A percentile compares a stretch with the other conserved stretches of the same genome.
phyloP scores from a whole-genome alignment of 2,888 invertebrate genomes.

The Synergus umbraculus region DNA sequence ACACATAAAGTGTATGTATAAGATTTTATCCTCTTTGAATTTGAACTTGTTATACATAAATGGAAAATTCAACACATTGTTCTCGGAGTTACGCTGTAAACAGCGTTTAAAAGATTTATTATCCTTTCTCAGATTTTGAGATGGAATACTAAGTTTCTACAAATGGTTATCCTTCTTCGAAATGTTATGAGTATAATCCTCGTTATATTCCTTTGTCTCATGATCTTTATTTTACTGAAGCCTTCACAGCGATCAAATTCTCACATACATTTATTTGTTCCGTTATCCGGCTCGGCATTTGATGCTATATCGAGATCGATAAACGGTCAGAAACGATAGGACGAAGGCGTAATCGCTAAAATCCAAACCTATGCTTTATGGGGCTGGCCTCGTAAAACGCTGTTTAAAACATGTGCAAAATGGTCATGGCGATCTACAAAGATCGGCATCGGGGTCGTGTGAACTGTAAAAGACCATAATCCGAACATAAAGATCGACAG shows the following conservation, averaged over 20 bases:
- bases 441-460: conserved; percentile 62
- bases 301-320: conserved; percentile 36
- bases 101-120: neutral
- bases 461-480: conserved; percentile 62
- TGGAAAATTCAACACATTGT: neutral
- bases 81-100: neutral
- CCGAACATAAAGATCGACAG: conserved; percentile 21
- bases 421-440: conserved; percentile 61
- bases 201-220: conserved; percentile 33
- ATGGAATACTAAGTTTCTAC: conserved; percentile 9
- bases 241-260: conserved; percentile 22
- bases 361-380: conserved; percentile 39
- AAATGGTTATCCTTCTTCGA: conserved; percentile 28
- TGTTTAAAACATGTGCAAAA: conserved; percentile 62
- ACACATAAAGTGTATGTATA: neutral
- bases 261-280: conserved; percentile 40
- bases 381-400: conserved; percentile 59
- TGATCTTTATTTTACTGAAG: conserved; percentile 32
- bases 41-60: neutral
- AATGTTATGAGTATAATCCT: conserved; percentile 36
- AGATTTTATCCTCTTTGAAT: neutral
- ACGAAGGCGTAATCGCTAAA: conserved; percentile 39
- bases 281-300: conserved; percentile 32
- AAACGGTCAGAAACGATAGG: conserved; percentile 36
- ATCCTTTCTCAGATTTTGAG: conserved; percentile 19